Evolutionary conservation across 2,888 invertebrate species (phyloP).

Genomic region (Anthoptus insignis): DNA sequence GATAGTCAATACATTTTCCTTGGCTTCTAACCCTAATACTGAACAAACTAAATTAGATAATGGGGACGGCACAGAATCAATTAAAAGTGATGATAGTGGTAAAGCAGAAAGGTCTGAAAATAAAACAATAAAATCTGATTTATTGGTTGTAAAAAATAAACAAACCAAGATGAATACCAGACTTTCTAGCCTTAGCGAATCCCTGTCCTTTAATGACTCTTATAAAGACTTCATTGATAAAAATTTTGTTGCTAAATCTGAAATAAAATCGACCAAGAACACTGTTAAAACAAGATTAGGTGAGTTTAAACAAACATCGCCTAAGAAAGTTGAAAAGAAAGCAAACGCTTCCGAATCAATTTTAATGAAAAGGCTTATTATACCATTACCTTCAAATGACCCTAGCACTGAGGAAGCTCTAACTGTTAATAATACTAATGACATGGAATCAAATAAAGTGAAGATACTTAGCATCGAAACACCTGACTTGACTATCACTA

Average conservation of each 20-base stretch:
- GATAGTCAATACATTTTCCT: constrained; percentile 48
- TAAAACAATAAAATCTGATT: too few species aligned
- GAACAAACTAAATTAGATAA: background rate
- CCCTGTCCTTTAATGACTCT: constrained; percentile 64
- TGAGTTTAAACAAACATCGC: constrained; percentile 1
- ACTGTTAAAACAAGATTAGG: background rate
- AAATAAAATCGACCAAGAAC: background rate
- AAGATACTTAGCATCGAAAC: background rate
- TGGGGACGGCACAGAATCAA: background rate
- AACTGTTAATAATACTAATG: too few species aligned
- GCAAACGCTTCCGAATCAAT: too few species aligned
- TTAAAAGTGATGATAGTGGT: background rate
- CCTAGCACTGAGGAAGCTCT: too few species aligned
- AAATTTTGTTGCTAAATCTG: constrained; percentile 60
- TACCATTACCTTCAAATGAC: too few species aligned
- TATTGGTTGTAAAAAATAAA: too few species aligned
- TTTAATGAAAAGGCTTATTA: too few species aligned
- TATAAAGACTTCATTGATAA: constrained; percentile 65
- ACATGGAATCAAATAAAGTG: too few species aligned
- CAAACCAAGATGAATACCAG: background rate
- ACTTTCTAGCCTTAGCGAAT: background rate
- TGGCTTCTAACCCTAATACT: constrained; percentile 17
- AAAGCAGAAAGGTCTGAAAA: background rate
- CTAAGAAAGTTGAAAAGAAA: background rate
- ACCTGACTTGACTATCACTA: background rate